Base-by-base conservation (phyloP, 2,888 invertebrate species). In the Phyllotreta striolata region DNA sequence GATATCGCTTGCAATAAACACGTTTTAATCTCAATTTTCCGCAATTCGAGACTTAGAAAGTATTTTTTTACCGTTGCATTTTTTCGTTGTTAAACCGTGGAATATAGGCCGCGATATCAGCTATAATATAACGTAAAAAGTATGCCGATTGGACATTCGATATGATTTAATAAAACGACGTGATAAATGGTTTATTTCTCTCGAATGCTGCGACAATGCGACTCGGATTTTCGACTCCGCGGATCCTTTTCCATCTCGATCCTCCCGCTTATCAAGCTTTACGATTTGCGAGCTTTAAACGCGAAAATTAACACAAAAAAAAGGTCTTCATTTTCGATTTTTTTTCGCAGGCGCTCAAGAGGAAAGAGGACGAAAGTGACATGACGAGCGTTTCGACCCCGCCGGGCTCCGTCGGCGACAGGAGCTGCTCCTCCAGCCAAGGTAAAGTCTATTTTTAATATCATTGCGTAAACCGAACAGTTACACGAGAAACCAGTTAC, bases 381-480 rank as follows among this genome's bases (percentile, higher is more conserved):
- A 71, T 70, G 44, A 73, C 72, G n/a, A 81, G 82, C 73, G 78
- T 81, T 73, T 83, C 80, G 72, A 83, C 80, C 72, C 81, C 83
- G 62, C 83, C 84, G 24, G 83, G 83, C 38, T 82, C 83, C 9
- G 83, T 82, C 66, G 78, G 78, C 52, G 82, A 82, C 62, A 77
- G 78, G 43, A 81, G 81, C 70, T 72, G 72, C 55, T 73, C 77
- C 62, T 79, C 79, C 60, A 82, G 81, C 75, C 83, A 83, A 81
- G 83, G 84, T 84, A 78, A n/a, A 80, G 81, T 72, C 24, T 24
- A 24, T 24, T 24, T 24, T 24, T 24, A 24, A 24, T 24, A 3
- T 4, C 4, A 13, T 10, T 12, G 14, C 43, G n/a, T 14, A n/a
- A 39, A n/a, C 4, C 24, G 4, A 24, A 24, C 24, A 24, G 24